phyloP scores from a whole-genome alignment of 2,113 vertebrate species.

The Cyrtonyx montezumae region DNA sequence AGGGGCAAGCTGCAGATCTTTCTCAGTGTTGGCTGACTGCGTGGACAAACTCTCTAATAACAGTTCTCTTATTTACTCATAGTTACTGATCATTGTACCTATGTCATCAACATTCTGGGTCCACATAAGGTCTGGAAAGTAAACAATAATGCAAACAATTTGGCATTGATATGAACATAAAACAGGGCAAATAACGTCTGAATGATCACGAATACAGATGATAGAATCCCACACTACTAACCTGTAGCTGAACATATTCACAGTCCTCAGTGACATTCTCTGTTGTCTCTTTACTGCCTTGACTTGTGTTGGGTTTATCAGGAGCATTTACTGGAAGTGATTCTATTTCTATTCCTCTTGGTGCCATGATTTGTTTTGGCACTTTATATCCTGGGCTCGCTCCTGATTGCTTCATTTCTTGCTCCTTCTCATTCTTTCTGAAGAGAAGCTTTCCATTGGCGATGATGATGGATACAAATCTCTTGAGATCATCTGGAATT shows the following conservation, averaged over 20 bases:
- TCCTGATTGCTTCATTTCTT: conserved; percentile 41
- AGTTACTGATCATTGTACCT: background rate
- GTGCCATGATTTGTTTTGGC: background rate
- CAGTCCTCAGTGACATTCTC: conserved; percentile 64
- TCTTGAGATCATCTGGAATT: conserved; percentile 91
- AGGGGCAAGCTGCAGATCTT: background rate
- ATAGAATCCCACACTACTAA: background rate
- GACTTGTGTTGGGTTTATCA: background rate
- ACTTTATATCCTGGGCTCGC: conserved; percentile 17
- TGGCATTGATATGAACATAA: background rate
- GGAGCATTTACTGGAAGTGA: background rate
- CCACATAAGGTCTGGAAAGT: rapidly evolving
- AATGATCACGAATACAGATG: rapidly evolving
- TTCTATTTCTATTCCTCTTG: conserved; percentile 31
- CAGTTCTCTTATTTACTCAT: background rate
- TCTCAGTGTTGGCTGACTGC: background rate
- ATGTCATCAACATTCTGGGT: background rate
- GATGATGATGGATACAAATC: conserved; percentile 90
- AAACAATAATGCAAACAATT: background rate
- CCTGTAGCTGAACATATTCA: conserved; percentile 85
- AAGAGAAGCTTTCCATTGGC: conserved; percentile 94
- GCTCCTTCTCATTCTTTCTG: conserved; percentile 67
- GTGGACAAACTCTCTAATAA: background rate
- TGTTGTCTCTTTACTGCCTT: background rate
- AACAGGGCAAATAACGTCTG: background rate